Evolutionary conservation across 2,888 invertebrate genomes (phyloP).

Genomic region (Agrotis puta): DNA sequence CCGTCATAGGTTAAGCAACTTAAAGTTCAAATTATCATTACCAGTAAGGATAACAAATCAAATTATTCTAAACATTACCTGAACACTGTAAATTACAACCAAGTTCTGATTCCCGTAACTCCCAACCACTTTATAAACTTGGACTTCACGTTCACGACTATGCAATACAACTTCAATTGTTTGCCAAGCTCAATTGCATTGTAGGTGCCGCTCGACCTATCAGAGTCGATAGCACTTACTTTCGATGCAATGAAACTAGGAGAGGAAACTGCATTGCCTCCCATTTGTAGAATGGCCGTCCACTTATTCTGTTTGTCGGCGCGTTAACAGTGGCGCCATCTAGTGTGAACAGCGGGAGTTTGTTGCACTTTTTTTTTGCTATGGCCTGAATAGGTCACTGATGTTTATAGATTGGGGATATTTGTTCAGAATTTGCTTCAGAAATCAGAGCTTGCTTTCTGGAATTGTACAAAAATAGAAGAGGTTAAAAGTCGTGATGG

Average conservation of each 20-base stretch:
- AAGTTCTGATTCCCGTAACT: not conserved
- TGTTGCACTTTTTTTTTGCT: not conserved
- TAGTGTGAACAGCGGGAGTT: slow-evolving; percentile 1
- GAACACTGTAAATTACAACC: not conserved
- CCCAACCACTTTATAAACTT: slow-evolving; percentile 2
- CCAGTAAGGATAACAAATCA: no score
- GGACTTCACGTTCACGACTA: not conserved
- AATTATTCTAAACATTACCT: no score
- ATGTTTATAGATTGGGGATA: not conserved
- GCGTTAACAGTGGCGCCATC: slow-evolving; percentile 45
- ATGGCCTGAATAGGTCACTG: not conserved
- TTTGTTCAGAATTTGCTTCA: no score
- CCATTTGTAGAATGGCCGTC: slow-evolving; percentile 45
- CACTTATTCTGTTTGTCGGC: slow-evolving; percentile 50
- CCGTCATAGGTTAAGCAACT: no score
- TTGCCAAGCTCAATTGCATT: slow-evolving; percentile 38
- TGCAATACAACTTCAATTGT: slow-evolving; percentile 38
- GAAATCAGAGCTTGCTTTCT: no score
- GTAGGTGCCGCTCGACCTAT: slow-evolving; percentile 49
- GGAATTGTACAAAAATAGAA: no score
- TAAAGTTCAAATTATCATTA: no score
- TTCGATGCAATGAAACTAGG: slow-evolving; percentile 58
- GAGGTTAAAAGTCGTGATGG: no score
- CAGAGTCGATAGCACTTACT: slow-evolving; percentile 53
- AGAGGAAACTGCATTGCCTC: slow-evolving; percentile 49